phyloP scores from a whole-genome alignment of 2,797 vertebrate genomes.

The Gymnodraco acuticeps region DNA sequence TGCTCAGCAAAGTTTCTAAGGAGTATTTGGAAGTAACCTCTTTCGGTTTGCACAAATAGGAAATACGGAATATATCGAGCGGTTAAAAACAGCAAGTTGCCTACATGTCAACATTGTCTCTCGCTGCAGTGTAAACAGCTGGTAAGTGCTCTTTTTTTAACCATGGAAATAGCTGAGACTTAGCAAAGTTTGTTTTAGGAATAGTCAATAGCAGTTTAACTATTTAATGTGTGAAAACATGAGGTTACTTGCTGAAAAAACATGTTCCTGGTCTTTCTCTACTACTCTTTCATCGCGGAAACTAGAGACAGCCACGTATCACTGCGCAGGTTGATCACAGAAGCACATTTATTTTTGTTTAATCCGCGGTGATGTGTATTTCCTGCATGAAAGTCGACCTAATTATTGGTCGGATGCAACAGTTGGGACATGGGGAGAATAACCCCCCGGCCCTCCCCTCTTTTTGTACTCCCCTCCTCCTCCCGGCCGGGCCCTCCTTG shows the following conservation, averaged over 20 bases:
- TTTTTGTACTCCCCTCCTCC: background rate
- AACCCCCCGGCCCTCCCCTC: conserved; percentile 19
- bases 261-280: conserved; percentile 30
- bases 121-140: conserved; percentile 81
- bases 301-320: conserved; percentile 59
- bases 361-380: conserved; percentile 29
- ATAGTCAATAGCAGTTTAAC: background rate
- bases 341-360: conserved; percentile 49
- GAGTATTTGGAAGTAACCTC: conserved; percentile 24
- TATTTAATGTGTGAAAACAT: background rate
- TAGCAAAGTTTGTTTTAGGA: background rate
- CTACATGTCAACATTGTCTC: conserved; percentile 84
- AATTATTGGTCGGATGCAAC: conserved; percentile 78
- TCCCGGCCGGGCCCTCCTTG: conserved; percentile 45
- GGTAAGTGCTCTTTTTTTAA: conserved; percentile 77
- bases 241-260: conserved; percentile 1
- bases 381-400: conserved; percentile 70
- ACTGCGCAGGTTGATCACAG: conserved; percentile 11
- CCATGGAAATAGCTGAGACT: background rate
- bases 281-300: conserved; percentile 32
- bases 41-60: conserved; percentile 20
- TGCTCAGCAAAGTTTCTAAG: conserved; percentile 68
- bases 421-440: conserved; percentile 73
- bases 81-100: conserved; percentile 72
- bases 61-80: conserved; percentile 56